Base-by-base conservation (phyloP, 1,140 invertebrate species). In the Drosophila lacertosa region DNA sequence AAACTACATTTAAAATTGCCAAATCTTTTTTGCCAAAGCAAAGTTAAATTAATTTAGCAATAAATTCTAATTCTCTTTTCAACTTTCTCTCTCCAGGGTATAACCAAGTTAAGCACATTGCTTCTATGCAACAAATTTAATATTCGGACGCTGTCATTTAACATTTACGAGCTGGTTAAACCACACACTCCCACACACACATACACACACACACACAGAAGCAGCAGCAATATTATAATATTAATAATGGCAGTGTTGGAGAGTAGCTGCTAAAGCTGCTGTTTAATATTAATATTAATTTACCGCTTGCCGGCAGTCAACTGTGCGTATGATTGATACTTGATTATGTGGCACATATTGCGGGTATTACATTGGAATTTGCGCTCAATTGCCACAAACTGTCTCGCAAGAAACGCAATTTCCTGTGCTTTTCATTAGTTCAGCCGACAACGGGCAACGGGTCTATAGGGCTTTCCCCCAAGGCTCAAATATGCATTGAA, bases 321-420 rank as follows among this genome's bases (percentile, higher is more conserved):
- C 37, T 24, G 57, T 63, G 70, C 76, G 65, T 79, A 79, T 79
- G 75, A 77, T 60, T 77, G 75, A 77, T 78, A 40, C 59, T 53
- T 24, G 66, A 69, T 54, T 54, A 48, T 69, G 59, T 63, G 48
- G 48, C 20, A 22, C 24, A 58, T 47, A 22, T 66, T 66, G 54
- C 24, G 18, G 39, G 9, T 13, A 13, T 29, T 29, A 32, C 10
- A 11, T 51, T 47, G 13, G 32, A 55, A 55, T 64, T 44, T 9
- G 37, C 18, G 20, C 59, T 26, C 18, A 51, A 55, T 40, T 37
- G 35, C 22, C 26, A 24, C 10, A 53, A 62, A 35, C 37, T 60
- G 11, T 40, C 39, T 35, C 13, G n/a, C 24, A 29, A 24, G 22
- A 37, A 53, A 32, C 26, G 39, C 26, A 50, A 50, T 68, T 53